Conservation (phyloP, 1,140 invertebrate genomes). For the Armadillidium nasatum region DNA sequence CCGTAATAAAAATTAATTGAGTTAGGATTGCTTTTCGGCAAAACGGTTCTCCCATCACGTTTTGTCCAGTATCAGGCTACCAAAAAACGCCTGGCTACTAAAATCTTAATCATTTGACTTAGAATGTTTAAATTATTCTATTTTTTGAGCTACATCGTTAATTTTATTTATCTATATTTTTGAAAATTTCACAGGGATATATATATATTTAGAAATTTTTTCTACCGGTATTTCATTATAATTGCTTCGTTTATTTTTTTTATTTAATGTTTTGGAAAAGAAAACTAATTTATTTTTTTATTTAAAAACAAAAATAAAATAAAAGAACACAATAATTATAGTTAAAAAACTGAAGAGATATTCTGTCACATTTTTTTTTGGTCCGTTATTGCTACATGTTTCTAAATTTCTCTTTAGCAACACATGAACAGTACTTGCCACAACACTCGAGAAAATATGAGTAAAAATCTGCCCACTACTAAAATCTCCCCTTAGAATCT, state of each 20-base stretch:
- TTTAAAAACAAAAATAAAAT: background rate
- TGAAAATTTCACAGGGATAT: background rate
- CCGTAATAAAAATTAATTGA: background rate
- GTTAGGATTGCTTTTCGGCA: background rate
- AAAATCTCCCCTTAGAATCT: background rate
- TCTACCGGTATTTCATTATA: background rate
- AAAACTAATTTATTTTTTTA: background rate
- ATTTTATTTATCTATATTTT: background rate
- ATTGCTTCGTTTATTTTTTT: background rate
- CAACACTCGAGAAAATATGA: conserved; percentile 3
- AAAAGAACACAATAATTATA: background rate
- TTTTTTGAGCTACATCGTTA: background rate
- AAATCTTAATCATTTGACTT: background rate
- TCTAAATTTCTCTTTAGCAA: background rate
- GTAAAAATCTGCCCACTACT: background rate
- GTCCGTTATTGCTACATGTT: background rate
- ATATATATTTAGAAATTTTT: background rate
- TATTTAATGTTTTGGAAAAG: background rate
- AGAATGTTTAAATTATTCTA: background rate
- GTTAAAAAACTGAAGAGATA: too few species aligned
- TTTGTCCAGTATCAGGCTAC: background rate
- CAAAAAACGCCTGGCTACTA: background rate
- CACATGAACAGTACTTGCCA: background rate
- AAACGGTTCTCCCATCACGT: background rate
- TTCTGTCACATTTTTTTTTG: background rate